Conservation (phyloP, 2,113 vertebrate genomes). For the Callorhinus ursinus region DNA sequence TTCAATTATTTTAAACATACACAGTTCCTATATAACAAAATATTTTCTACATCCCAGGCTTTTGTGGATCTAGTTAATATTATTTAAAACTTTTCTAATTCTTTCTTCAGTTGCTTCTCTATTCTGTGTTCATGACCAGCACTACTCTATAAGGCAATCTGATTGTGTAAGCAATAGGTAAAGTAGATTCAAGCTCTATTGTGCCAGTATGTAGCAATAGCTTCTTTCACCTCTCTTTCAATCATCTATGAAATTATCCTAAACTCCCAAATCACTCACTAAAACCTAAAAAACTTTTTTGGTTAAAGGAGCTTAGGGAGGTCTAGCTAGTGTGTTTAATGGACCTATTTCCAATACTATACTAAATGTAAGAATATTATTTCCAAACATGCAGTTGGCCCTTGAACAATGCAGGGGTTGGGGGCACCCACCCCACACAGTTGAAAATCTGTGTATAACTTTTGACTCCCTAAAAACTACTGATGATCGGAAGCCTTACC, state of each 20-base stretch:
- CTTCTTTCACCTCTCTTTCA: conserved; percentile 20
- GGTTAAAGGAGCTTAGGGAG: not conserved
- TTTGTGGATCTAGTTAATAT: conserved; percentile 7
- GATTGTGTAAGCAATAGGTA: not conserved
- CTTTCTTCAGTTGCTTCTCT: conserved; percentile 10
- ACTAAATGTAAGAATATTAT: not conserved
- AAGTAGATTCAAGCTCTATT: not conserved
- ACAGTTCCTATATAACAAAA: not conserved
- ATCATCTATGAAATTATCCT: not conserved
- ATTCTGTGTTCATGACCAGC: not conserved
- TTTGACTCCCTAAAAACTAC: not conserved
- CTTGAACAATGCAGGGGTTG: not conserved
- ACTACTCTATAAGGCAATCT: not conserved
- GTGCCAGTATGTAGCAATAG: not conserved
- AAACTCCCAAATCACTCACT: not conserved
- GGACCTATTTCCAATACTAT: not conserved
- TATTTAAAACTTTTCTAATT: not conserved
- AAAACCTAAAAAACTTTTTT: not conserved
- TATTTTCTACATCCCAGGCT: not conserved
- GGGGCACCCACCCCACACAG: not conserved
- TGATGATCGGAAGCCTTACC: not conserved
- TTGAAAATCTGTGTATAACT: not conserved
- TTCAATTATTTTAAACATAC: conserved; percentile 35
- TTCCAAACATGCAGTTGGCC: not conserved
- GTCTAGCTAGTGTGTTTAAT: not conserved